Base-by-base conservation (phyloP, 2,888 invertebrate genomes). In the Amorpha juglandis region DNA sequence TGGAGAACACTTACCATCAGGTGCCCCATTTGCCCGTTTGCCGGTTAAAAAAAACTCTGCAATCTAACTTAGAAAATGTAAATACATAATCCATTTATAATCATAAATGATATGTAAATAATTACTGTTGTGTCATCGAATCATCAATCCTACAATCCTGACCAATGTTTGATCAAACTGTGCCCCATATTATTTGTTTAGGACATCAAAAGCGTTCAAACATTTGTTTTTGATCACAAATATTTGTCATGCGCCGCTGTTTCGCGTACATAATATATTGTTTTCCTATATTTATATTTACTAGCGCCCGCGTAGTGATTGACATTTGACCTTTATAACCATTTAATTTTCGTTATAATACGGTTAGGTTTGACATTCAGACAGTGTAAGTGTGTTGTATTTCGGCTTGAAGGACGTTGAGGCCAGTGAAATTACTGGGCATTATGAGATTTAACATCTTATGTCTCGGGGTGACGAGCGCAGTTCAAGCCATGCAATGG, bases 221-320 rank as follows among this genome's bases (percentile, higher is more conserved):
- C 73, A 74, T 79, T 80, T 78, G 78, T 73, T 74, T 79, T 79
- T 72, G 71, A 78, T 77, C 72, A 68, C 77, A 77, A 78, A 78
- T 80, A 77, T 82, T 81, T 80, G 77, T 71, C 65, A 72, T 63
- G 53, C 74, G 72, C 63, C 72, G 71, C 71, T 74, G 71, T 77
- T 78, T 74, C 70, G 68, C 67, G 71, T 71, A 68, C 63, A 64
- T 58, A n/a, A n/a, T n/a, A 76, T 80, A 79, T 79, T 77, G 72
- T 77, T 75, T 79, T 74, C 19, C 71, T 67, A 63, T 76, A 69
- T 74, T 75, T 70, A 62, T 74, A 63, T 73, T 76, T 71, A 58
- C 42, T 58, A 42, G n/a, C n/a, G n/a, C n/a, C n/a, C n/a, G n/a
- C n/a, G n/a, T n/a, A n/a, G n/a, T n/a, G n/a, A n/a, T n/a, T n/a